Conservation (phyloP, 2,888 invertebrate species). For the Andrena camellia region DNA sequence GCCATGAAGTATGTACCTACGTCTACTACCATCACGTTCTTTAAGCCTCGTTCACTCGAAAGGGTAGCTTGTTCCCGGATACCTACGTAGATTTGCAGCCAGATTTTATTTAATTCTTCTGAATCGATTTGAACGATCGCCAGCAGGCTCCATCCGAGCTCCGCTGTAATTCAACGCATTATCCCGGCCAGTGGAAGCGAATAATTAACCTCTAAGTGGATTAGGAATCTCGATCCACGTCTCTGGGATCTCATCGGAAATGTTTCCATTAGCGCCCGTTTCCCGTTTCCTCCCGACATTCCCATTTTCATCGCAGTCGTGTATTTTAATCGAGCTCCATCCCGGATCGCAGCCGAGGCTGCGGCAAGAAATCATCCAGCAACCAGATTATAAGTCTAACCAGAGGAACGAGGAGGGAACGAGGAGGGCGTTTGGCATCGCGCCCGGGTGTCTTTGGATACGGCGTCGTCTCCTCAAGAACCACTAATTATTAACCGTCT, state of each 20-base stretch:
- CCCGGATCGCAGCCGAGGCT: conserved; percentile 59
- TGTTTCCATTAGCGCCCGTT: conserved; percentile 49
- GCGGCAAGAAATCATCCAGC: conserved; percentile 69
- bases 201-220: conserved; percentile 55
- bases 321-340: conserved; percentile 48
- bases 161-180: conserved; percentile 36
- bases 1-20: neutral
- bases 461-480: conserved; percentile 38
- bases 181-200: conserved; percentile 32
- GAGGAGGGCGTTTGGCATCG: conserved; percentile 60
- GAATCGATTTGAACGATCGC: no score
- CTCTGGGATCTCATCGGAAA: conserved; percentile 43
- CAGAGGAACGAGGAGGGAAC: conserved; percentile 28
- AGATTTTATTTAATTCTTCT: no score
- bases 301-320: conserved; percentile 44
- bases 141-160: conserved; percentile 8
- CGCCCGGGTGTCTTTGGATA: conserved; percentile 47
- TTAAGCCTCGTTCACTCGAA: no score
- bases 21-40: no score
- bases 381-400: conserved; percentile 71
- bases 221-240: conserved; percentile 42
- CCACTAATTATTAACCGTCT: conserved; percentile 76
- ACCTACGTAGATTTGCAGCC: no score
- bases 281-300: conserved; percentile 30
- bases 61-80: no score